phyloP scores from a whole-genome alignment of 2,113 vertebrate genomes.

The Podiceps cristatus region DNA sequence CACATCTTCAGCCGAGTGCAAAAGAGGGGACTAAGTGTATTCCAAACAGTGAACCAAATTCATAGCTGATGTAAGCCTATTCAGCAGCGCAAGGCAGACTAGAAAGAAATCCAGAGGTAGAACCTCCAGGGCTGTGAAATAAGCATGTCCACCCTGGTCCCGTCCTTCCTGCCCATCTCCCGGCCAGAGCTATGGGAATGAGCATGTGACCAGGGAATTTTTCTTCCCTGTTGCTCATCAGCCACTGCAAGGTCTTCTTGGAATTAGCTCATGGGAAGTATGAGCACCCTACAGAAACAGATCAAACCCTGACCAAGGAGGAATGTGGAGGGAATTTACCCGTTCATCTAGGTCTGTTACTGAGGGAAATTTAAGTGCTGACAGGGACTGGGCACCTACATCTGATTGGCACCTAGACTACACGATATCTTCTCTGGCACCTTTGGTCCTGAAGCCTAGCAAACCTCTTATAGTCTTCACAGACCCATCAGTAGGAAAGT shows the following conservation, averaged over 20 bases:
- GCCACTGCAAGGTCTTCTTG: background rate
- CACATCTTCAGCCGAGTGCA: background rate
- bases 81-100: background rate
- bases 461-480: background rate
- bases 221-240: background rate
- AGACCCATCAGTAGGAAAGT: background rate
- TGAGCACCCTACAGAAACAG: background rate
- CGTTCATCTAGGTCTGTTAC: background rate
- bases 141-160: rapidly evolving
- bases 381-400: background rate
- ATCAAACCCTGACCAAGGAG: background rate
- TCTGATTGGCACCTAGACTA: background rate
- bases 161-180: background rate
- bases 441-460: background rate
- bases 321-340: background rate
- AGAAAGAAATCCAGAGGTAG: background rate
- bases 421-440: background rate
- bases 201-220: background rate
- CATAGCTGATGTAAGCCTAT: background rate
- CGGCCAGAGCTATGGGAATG: background rate
- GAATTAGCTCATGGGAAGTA: background rate
- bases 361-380: background rate
- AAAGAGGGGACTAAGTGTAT: background rate
- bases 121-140: background rate
- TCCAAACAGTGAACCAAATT: background rate